Base-by-base conservation (phyloP, 2,113 vertebrate genomes). In the Xyliphius kryptos region DNA sequence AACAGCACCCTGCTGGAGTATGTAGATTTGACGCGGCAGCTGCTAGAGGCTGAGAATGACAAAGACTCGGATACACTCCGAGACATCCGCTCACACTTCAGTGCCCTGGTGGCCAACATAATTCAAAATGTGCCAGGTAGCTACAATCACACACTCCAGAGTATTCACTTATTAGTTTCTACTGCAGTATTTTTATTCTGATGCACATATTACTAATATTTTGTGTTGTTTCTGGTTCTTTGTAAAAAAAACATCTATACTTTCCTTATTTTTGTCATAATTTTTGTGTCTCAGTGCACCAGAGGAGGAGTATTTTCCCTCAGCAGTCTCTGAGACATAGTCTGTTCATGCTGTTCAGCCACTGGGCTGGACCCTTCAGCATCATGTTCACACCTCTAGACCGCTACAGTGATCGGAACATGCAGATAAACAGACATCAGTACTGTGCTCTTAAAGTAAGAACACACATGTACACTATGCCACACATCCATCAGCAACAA, bases 61-160 rank as follows among this genome's bases (percentile, higher is more conserved):
- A 99, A 99, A 76, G 96, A 99, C 87, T 97, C 95, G 0, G 95
- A 99, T 76, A 97, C 91, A 0, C 61, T 99, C 80, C 92, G 89
- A 85, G 96, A 99, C 80, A 95, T 97, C 70, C 91, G 96, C 82
- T 96, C 92, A 81, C 96, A 99, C 89, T 98, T 99, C 82, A 98
- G 95, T 82, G 96, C 95, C 75, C 93, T 99, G 79, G 95, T 99
- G 88, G 96, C 96, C 79, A 98, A 97, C 79, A 98, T 99, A 68
- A 97, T 99, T 73, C 96, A 99, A 77, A 99, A 98, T 74, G 96
- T 99, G 71, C 90, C 95, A 91, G 96, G 96, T 99, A 92, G n/a
- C n/a, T n/a, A n/a, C n/a, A n/a, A n/a, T n/a, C 26, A 52, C 10
- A 17, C 13, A 21, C 13, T n/a, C n/a, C n/a, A n/a, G n/a, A n/a